Percentiles rank a stretch among this genome's conserved stretches.
Evolutionary conservation across 2,888 invertebrate species (phyloP).

Genomic region (Leptopilina syphax): DNA sequence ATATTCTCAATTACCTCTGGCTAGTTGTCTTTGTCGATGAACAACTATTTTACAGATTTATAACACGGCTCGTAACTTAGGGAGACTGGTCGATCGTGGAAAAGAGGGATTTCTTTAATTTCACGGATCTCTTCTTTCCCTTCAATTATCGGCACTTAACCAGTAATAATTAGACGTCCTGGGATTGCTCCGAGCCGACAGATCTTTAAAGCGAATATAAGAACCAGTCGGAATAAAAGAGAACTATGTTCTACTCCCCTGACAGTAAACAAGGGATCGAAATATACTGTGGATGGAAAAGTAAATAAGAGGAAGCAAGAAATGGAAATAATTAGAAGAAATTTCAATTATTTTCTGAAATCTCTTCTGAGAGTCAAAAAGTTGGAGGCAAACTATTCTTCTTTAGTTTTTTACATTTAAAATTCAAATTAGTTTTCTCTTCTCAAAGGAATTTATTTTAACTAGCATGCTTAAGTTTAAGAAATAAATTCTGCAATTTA

Average conservation of each 20-base stretch:
- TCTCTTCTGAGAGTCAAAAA: neutral
- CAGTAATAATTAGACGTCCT: constrained; percentile 73
- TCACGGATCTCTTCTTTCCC: constrained; percentile 70
- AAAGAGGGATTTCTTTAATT: constrained; percentile 70
- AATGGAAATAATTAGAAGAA: constrained; percentile 10
- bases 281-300: constrained; percentile 19
- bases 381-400: too few species aligned
- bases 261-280: constrained; percentile 49
- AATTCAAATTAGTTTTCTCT: too few species aligned
- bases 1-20: neutral
- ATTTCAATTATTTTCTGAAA: constrained; percentile 47
- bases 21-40: neutral
- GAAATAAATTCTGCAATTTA: too few species aligned
- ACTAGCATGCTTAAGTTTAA: too few species aligned
- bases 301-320: constrained; percentile 19
- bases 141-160: constrained; percentile 74
- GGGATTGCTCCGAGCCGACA: constrained; percentile 65
- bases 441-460: too few species aligned
- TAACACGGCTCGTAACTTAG: neutral
- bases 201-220: constrained; percentile 65
- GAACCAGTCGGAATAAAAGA: constrained; percentile 52
- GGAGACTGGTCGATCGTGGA: constrained; percentile 38
- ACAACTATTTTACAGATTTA: neutral
- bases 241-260: constrained; percentile 39
- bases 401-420: too few species aligned